A percentile compares a stretch with the other conserved stretches of the same genome.
Evolutionary conservation across 1,140 invertebrate genomes (phyloP).

Genomic region (Colletes latitarsis): DNA sequence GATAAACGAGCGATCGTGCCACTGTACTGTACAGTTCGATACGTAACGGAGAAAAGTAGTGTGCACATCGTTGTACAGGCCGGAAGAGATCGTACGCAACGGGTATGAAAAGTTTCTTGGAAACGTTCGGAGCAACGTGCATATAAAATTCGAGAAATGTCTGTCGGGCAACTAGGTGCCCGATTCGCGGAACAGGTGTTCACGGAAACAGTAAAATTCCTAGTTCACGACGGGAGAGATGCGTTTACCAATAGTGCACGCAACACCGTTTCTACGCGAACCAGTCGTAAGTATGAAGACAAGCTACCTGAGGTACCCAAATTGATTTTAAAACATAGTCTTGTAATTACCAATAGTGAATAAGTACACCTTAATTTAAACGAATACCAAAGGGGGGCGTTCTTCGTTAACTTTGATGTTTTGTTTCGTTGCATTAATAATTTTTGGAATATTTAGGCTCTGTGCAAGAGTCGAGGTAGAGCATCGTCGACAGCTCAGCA

Average conservation of each 20-base stretch:
- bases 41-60: constrained; percentile 62
- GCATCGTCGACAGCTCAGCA: constrained; percentile 12
- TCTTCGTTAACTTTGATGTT: no score
- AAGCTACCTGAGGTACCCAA: no score
- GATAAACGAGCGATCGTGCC: constrained; percentile 58
- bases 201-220: constrained; percentile 50
- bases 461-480: constrained; percentile 15
- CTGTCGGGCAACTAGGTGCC: constrained; percentile 12
- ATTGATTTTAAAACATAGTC: no score
- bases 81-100: constrained; percentile 22
- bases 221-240: constrained; percentile 20
- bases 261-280: neutral
- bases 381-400: no score
- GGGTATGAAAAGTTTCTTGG: constrained; percentile 60
- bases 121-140: constrained; percentile 60
- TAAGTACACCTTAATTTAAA: no score
- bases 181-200: constrained; percentile 40
- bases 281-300: no score
- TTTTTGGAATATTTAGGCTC: neutral
- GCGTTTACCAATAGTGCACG: neutral
- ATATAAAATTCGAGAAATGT: constrained; percentile 68
- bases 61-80: constrained; percentile 2
- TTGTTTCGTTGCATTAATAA: no score
- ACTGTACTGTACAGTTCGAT: constrained; percentile 60
- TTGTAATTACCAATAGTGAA: no score